Evolutionary conservation across 2,797 vertebrate species (phyloP), one percentile per base, ranked within the genome.

Genomic region (Notolabrus celidotus): DNA sequence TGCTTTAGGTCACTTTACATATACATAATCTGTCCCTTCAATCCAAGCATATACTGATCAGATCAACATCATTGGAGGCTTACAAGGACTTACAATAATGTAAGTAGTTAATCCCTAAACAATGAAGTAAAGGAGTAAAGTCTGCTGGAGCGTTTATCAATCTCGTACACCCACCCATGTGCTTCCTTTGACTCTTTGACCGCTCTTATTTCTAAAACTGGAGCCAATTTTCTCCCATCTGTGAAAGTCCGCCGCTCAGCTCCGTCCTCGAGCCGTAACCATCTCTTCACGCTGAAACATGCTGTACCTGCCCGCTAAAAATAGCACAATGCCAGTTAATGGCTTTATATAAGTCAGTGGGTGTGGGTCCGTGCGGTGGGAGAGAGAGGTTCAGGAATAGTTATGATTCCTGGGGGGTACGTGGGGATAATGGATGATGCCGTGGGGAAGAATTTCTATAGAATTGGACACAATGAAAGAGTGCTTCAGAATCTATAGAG

Each of bases 311-410:
- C 79, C 67, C 75, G 33, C 83, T 85, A 88, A 83, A 89, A 91
- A 92, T 91, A 92, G 84, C 84, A 39, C 66, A 34, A 70, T 29
- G 60, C 55, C 62, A n/a, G 86, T 85, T 91, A 87, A 92, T 89
- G 89, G 89, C 71, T 92, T 93, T 92, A 90, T 85, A 67, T 93
- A 91, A 92, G 89, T 52, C 66, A 39, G 86, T 83, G 86, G 77
- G 71, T 49, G 85, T 71, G 75, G 78, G 79, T 77, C 77, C 60
- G 67, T 3, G 65, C 2, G n/a, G 53, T 12, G 77, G 69, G 73
- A 31, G 77, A 71, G 68, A 62, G 50, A 2, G 14, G 61, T 67
- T 83, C 74, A 81, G 43, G 53, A 80, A 77, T 58, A 73, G 76
- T 67, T 67, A 7, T 11, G 67, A 75, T 46, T 86, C 85, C 88